Evolutionary conservation across 2,113 vertebrate species (phyloP).

Genomic region (Pandion haliaetus): DNA sequence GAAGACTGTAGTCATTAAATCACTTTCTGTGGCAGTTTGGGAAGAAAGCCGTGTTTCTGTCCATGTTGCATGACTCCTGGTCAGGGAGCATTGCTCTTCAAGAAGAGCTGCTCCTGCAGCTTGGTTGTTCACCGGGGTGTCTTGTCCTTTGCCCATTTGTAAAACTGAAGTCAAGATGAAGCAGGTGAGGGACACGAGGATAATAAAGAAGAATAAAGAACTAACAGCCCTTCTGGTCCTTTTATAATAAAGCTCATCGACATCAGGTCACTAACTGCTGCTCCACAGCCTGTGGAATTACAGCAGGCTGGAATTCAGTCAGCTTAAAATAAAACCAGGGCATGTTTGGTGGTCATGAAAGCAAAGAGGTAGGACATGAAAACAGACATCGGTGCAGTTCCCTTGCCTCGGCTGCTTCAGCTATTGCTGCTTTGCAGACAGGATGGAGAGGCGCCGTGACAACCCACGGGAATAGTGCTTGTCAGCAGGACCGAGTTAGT

Average conservation of each 20-base stretch:
- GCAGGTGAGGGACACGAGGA: not conserved
- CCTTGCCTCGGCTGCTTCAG: not conserved
- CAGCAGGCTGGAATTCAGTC: not conserved
- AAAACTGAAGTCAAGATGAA: not conserved
- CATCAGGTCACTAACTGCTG: not conserved
- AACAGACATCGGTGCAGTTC: not conserved
- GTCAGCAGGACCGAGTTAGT: not conserved
- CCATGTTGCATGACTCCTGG: not conserved
- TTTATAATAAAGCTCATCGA: not conserved
- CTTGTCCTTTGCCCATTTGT: not conserved
- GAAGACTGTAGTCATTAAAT: not conserved
- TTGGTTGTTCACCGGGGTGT: not conserved
- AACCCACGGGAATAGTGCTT: not conserved
- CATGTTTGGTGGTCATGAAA: not conserved
- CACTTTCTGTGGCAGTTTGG: not conserved
- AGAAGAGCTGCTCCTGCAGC: not conserved
- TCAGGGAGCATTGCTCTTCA: not conserved
- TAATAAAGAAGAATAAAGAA: not conserved
- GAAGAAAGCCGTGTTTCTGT: not conserved
- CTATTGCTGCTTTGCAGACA: not conserved
- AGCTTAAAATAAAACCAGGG: conserved; percentile 6
- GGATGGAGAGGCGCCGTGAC: not conserved
- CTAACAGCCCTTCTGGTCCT: not conserved
- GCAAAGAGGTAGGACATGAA: not conserved
- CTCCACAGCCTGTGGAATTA: not conserved